Base-by-base conservation (phyloP, 2,797 vertebrate species). In the Enteromius viviparus region DNA sequence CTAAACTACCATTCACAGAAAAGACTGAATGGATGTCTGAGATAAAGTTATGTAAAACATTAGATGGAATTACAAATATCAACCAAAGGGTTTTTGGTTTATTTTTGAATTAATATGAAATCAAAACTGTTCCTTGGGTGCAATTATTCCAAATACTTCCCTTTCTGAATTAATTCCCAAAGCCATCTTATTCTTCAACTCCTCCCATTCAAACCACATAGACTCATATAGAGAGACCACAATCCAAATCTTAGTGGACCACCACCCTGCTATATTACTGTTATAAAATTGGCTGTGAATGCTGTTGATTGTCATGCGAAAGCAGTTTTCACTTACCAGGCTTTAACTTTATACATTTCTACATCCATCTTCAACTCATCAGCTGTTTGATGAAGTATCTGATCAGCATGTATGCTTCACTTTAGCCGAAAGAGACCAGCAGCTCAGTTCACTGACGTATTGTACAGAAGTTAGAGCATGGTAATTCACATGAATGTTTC, bases 401-500 rank as follows among this genome's bases (percentile, higher is more conserved):
- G 26, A 66, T 8, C 11, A 55, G 47, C 47, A 45, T 12, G 12
- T 12, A 70, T 58, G 23, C 3, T 8, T 23, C 53, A 47, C 11
- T 58, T 70, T 80, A 70, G 40, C 32, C 8, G 6, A 40, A 68
- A 21, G 37, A 70, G 60, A 47, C 15, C 40, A 71, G 53, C 19
- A 81, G 55, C 37, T 80, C 19, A 47, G 69, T 72, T 62, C 7
- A 62, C 40, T 0, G 12, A 47, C 72, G 37, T 47, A 21, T 32
- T 64, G 58, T 64, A 47, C 75, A 32, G 75, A 64, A 64, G 55
- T 64, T 60, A 49, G 23, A 58, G 15, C 34, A 14, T 42, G 21
- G 19, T 23, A 49, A 62, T 81, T 72, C 26, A 32, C 5, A 1
- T 62, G 78, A 81, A 72, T 9, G 26, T 34, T 81, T 70, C 49